A percentile compares a stretch with the other conserved stretches of the same genome.
Conservation (phyloP, 2,113 vertebrate species). For the Ceuthmochares aereus region DNA sequence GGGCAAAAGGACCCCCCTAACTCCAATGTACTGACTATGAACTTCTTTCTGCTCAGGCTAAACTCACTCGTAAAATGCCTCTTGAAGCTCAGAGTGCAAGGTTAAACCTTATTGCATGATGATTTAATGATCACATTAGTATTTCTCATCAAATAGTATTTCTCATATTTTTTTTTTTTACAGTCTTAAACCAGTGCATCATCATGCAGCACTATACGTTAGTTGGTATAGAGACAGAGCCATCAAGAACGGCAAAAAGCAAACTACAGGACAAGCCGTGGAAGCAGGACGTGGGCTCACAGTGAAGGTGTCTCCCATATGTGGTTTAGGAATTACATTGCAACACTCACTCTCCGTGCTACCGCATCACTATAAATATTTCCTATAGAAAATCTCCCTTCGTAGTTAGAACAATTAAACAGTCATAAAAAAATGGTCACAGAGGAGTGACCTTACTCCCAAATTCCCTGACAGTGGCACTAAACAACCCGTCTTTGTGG, state of each 20-base stretch:
- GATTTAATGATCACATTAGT: rapidly evolving
- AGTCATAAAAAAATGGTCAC: neutral
- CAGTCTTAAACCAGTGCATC: neutral
- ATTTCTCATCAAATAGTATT: neutral
- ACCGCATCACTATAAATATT: neutral
- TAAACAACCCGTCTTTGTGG: neutral
- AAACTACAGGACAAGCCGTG: neutral
- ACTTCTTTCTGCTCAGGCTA: neutral
- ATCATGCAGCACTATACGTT: neutral
- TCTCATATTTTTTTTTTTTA: neutral
- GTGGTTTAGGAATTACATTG: neutral
- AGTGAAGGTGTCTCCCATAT: rapidly evolving
- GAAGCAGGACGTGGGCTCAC: neutral
- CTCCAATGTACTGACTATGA: neutral
- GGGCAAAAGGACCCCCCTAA: neutral
- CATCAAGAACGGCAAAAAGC: neutral
- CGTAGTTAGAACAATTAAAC: neutral
- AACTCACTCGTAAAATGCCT: neutral
- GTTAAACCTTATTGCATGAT: neutral
- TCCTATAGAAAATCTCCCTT: neutral
- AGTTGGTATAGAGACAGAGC: neutral
- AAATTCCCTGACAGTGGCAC: neutral
- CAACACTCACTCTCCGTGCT: neutral
- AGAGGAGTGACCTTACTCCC: neutral
- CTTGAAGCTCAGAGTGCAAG: neutral